Percentiles rank a stretch among this genome's conserved stretches.
These are phyloP conservation scores for Buathra laborator DNA, from an alignment of 2,888 invertebrate species.

Conservation along the genomic window DNA sequence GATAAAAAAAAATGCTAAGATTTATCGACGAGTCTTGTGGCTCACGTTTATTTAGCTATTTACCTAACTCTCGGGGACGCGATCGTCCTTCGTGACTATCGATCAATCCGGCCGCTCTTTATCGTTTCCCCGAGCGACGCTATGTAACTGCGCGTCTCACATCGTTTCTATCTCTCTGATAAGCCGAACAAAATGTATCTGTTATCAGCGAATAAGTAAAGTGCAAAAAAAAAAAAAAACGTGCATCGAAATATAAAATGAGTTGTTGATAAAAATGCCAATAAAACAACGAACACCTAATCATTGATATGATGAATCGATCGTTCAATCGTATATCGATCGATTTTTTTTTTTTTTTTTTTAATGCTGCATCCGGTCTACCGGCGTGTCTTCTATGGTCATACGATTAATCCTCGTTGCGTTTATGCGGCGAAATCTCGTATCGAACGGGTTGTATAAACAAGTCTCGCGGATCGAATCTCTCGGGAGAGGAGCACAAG, in stretches of 20 bases:
- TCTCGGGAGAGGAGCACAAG: not conserved
- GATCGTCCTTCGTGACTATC: conserved; percentile 40
- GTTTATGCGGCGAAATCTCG: not conserved
- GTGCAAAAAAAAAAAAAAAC: not conserved
- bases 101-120: conserved; percentile 24
- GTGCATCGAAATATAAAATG: not conserved
- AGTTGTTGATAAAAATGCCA: not conserved
- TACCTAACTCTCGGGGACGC: conserved; percentile 1
- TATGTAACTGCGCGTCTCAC: not conserved
- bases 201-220: not conserved
- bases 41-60: conserved; percentile 38
- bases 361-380: not conserved
- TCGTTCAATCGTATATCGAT: not conserved
- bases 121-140: not conserved
- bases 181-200: not conserved
- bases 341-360: not conserved
- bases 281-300: not conserved
- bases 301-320: not conserved
- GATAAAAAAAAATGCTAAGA: not conserved
- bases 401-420: not conserved
- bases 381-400: not conserved
- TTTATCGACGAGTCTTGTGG: not conserved
- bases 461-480: conserved; percentile 17
- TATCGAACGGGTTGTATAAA: conserved; percentile 41
- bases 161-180: not conserved